These are phyloP conservation scores for Dunckerocampus dactyliophorus DNA, from an alignment of 2,113 vertebrate genomes.

Conservation along the genomic window DNA sequence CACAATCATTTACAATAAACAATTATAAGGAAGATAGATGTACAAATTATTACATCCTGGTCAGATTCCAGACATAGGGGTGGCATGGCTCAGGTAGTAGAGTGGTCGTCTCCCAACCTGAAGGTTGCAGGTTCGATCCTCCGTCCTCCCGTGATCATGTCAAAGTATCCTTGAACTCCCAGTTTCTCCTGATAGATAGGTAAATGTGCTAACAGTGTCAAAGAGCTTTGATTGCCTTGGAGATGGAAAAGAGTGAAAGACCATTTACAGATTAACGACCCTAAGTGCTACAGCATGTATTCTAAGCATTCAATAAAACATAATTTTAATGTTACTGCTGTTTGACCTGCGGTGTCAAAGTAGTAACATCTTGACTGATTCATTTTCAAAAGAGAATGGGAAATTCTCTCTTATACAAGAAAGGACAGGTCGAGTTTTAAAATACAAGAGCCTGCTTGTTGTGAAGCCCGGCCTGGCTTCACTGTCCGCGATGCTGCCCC, in stretches of 20 bases:
- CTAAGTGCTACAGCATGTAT: neutral
- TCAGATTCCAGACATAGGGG: neutral
- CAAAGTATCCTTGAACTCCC: too few relatives aligned
- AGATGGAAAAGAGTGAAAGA: too few relatives aligned
- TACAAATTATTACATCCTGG: neutral
- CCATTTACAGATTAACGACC: too few relatives aligned
- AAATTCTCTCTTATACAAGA: too few relatives aligned
- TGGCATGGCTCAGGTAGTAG: too few relatives aligned
- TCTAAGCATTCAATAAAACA: neutral
- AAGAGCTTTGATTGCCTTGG: too few relatives aligned
- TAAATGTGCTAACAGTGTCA: too few relatives aligned
- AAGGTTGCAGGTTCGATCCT: too few relatives aligned
- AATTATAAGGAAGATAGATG: neutral
- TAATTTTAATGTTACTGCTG: neutral
- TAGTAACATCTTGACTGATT: neutral
- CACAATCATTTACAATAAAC: neutral
- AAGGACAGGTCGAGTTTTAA: too few relatives aligned
- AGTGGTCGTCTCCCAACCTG: too few relatives aligned
- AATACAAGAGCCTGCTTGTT: slow-evolving; percentile 11
- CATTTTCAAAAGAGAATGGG: neutral
- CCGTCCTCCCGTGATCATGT: too few relatives aligned
- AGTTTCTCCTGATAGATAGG: too few relatives aligned
- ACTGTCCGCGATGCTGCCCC: slow-evolving; percentile 35
- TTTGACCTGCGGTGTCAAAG: neutral
- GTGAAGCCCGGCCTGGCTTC: slow-evolving; percentile 25